Base-by-base conservation (phyloP, 2,113 vertebrate species). In the Isichthys henryi region DNA sequence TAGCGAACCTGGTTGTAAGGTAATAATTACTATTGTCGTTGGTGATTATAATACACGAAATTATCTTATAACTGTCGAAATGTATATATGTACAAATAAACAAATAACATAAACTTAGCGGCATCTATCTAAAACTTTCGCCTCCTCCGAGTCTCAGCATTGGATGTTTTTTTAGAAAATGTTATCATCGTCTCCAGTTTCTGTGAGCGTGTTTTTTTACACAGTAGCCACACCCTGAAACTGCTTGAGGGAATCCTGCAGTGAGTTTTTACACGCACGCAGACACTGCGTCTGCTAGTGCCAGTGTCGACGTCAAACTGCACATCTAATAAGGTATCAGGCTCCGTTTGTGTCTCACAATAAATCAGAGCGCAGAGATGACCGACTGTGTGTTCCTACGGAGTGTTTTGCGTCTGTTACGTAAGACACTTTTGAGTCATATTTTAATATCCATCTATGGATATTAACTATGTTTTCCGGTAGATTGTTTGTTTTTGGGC, bases 211-310 rank as follows among this genome's bases (percentile, higher is more conserved):
- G 87, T 35, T 89, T 82, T 77, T 82, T 35, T 53, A 52, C 17
- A 56, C 23, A 9, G 66, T 49, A 10, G 35, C 91, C 94, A 93
- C 94, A 87, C 94, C 94, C 93, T 93, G 94, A 95, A 94, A 94
- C 94, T 15, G 74, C 90, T 66, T 62, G 0, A 10, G 77, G 89
- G 21, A n/a, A 85, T 66, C 21, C 52, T 85, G 35, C 48, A 56
- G 35, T 48, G 88, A 58, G 35, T 80, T 80, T 39, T 80, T 17
- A 19, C 74, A 80, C 74, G 15, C 74, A 43, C 2, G n/a, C 35
- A 31, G 27, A 17, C 70, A 43, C 74, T 19, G 70, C 70, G 27
- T 66, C 62, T 77, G 70, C 11, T 2, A 3, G 5, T 17, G 70
- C 43, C 31, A 80, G 74, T 80, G 74, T 19, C 74, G 11, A 15